Percentiles rank a stretch among this genome's conserved stretches.
Evolutionary conservation across 2,113 vertebrate species (phyloP).

Genomic region (Pampusana beccarii): DNA sequence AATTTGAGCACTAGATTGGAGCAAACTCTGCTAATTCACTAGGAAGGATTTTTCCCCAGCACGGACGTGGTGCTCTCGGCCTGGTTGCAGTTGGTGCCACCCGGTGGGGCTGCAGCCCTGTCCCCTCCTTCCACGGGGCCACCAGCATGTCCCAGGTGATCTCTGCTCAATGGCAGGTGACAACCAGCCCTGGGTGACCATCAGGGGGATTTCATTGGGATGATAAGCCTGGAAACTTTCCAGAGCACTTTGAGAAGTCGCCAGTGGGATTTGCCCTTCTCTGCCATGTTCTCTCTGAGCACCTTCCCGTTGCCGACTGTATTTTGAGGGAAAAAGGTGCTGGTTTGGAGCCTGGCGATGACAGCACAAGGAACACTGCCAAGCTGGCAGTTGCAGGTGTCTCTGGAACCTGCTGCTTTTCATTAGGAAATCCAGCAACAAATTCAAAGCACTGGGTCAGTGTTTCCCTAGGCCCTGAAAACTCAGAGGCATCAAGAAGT

Average conservation of each 20-base stretch:
- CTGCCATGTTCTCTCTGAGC: background rate
- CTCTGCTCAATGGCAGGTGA: background rate
- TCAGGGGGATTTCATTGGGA: background rate
- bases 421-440: background rate
- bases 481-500: background rate
- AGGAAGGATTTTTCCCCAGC: background rate
- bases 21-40: background rate
- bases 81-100: background rate
- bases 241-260: background rate
- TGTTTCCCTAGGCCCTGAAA: background rate
- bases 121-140: background rate
- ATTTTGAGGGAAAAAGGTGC: background rate
- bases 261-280: background rate
- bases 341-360: background rate
- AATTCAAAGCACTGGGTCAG: background rate
- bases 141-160: background rate
- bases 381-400: background rate
- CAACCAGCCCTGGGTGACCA: background rate
- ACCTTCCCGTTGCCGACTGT: background rate
- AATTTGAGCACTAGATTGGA: background rate
- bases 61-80: fast-evolving
- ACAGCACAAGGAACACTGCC: background rate
- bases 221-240: background rate
- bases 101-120: background rate
- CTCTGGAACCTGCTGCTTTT: background rate